phyloP scores from a whole-genome alignment of 2,888 invertebrate species.

The Gymnoscelis rufifasciata region DNA sequence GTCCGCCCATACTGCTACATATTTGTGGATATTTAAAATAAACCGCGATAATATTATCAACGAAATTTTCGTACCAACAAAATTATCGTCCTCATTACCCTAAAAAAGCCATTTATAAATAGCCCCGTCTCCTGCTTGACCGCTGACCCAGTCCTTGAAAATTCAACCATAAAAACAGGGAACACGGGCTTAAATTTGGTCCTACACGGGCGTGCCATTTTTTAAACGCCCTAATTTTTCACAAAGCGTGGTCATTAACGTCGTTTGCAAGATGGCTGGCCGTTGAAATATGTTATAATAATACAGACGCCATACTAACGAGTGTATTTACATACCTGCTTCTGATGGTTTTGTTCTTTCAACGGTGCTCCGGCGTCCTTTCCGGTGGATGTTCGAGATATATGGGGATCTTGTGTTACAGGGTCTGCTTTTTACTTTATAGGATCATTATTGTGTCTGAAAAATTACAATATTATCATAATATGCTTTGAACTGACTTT shows the following conservation, averaged over 20 bases:
- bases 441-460: background rate
- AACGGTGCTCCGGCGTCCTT: conserved; percentile 9
- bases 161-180: conserved; percentile 23
- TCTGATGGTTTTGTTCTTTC: conserved; percentile 16
- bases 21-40: too few relatives aligned
- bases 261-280: conserved; percentile 54
- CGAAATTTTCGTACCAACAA: background rate
- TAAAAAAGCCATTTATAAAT: conserved; percentile 18
- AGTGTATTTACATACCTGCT: conserved; percentile 26
- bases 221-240: conserved; percentile 42
- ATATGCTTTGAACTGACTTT: too few relatives aligned
- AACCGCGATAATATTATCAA: too few relatives aligned
- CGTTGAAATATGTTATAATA: conserved; percentile 59
- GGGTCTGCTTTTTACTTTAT: background rate
- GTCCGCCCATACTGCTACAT: too few relatives aligned
- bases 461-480: too few relatives aligned
- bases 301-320: conserved; percentile 40
- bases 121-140: conserved; percentile 11
- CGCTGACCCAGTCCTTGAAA: conserved; percentile 18
- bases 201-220: conserved; percentile 11
- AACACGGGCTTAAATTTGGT: conserved; percentile 22
- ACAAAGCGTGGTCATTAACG: conserved; percentile 52
- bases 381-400: conserved; percentile 7
- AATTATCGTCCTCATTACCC: conserved; percentile 14
- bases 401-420: conserved; percentile 1